Evolutionary conservation across 2,888 invertebrate species (phyloP).

Genomic region (Drosophila ezoana): DNA sequence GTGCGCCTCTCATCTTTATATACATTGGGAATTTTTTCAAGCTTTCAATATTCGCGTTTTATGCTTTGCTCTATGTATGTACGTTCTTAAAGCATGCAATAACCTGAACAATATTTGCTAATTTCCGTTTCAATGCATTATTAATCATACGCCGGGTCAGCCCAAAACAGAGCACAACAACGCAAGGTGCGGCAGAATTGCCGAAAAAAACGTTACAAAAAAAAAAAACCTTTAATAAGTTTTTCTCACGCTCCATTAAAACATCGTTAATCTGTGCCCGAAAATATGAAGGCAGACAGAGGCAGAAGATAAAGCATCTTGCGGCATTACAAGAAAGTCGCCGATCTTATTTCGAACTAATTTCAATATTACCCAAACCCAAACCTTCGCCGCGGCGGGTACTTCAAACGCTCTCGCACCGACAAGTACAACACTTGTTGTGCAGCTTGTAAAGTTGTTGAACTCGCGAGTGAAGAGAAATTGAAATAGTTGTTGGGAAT

Average conservation of each 20-base stretch:
- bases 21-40: slow-evolving; percentile 18
- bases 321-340: slow-evolving; percentile 61
- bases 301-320: slow-evolving; percentile 31
- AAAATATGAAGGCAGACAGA: slow-evolving; percentile 27
- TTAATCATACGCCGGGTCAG: slow-evolving; percentile 63
- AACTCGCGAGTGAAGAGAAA: slow-evolving; percentile 43
- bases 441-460: slow-evolving; percentile 51
- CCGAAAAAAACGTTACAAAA: slow-evolving; percentile 35
- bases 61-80: slow-evolving; percentile 23
- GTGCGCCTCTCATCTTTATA: not conserved
- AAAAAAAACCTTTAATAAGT: slow-evolving; percentile 15
- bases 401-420: slow-evolving; percentile 58
- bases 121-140: slow-evolving; percentile 41
- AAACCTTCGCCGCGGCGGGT: slow-evolving; percentile 23
- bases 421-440: slow-evolving; percentile 52
- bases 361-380: slow-evolving; percentile 57
- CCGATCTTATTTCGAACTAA: slow-evolving; percentile 55
- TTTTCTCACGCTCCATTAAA: slow-evolving; percentile 78
- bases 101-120: slow-evolving; percentile 45
- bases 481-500: slow-evolving; percentile 52
- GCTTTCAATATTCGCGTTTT: slow-evolving; percentile 3
- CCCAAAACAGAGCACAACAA: slow-evolving; percentile 13
- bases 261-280: slow-evolving; percentile 67
- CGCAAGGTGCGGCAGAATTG: slow-evolving; percentile 60
- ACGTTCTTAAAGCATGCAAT: slow-evolving; percentile 11